Evolutionary conservation across 2,888 invertebrate genomes (phyloP), one percentile per base, ranked within the genome.

Genomic region (Lycocerus yunnanus): DNA sequence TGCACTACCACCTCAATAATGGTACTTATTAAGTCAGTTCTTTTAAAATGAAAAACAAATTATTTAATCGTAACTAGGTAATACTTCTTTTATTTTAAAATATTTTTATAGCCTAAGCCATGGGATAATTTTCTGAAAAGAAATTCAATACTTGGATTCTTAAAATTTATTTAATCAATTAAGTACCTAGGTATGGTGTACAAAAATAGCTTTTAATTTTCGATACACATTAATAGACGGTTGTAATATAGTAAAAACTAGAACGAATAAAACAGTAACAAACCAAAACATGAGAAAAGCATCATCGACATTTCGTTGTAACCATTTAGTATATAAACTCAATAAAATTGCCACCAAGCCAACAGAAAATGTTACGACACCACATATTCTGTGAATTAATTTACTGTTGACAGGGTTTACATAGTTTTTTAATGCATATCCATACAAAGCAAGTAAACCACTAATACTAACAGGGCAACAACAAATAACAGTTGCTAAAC

Each of bases 371-470:
- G 80, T 78, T 5, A 72, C 58, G 15, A 79, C 71, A 15, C 81
- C 82, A 16, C 69, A 73, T 59, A 78, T 69, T 10, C 79, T 72
- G 68, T 82, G 82, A 14, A 80, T 69, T 5, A 78, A 58, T 75
- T 82, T 82, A 63, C 78, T 79, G 3, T 80, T 58, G 43, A 74
- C 78, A 63, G 80, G 81, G 66, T 72, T 72, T 15, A 80, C 74
- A 60, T 74, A 78, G 66, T 74, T 77, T 58, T 76, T 81, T 14
- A 87, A 74, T 73, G 84, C 80, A 15, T 79, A 80, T 71, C 82
- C 83, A 74, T 83, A 86, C n/a, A 85, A 78, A 10, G 84, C 80
- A 5, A 78, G 69, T n/a, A 83, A 73, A 14, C 87, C 87, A 71
- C 83, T 84, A 4, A 85, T 66, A 20, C 82, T 77, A 1, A 84